Evolutionary conservation across 2,888 invertebrate genomes (phyloP), one percentile per base, ranked within the genome.

Genomic region (Spodoptera exigua): DNA sequence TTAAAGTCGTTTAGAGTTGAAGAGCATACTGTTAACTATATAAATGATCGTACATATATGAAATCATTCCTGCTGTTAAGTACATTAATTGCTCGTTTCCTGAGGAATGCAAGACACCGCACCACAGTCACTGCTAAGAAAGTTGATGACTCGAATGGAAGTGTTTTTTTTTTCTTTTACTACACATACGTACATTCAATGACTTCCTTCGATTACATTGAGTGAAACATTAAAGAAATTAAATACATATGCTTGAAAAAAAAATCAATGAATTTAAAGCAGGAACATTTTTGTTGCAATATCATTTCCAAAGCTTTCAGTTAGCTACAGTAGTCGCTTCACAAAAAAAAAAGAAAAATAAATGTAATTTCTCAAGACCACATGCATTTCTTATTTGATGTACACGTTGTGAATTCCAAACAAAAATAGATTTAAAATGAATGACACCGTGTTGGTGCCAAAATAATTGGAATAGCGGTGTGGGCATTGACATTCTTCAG

Each of bases 361-460:
- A 61, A 66, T 63, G 53, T 62, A 61, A 65, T 61, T 70, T 71
- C 70, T 73, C 77, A 79, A 70, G 59, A 77, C 67, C 72, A 61
- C 77, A 71, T 78, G 79, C 79, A 82, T 82, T 79, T 81, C 75
- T 75, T 75, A 80, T 84, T 79, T 80, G 80, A 81, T 86, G 83
- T 82, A 74, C 75, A 83, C 81, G 78, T 81, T 84, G 84, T 83
- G 84, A 86, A 88, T 87, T 83, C 85, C 85, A 76, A 76, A 84
- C 89, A 82, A 88, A 91, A 93, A 92, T 93, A 93, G 91, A 89
- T 85, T 82, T 82, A 81, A 88, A 91, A 91, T 91, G 86, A 90
- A 91, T 89, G 91, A 88, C 88, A 88, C 84, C 83, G 88, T 83
- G 84, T 81, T 82, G 84, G 86, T 92, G 93, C 93, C 93, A 93